phyloP scores from a whole-genome alignment of 2,797 vertebrate species.

The Anguilla anguilla region DNA sequence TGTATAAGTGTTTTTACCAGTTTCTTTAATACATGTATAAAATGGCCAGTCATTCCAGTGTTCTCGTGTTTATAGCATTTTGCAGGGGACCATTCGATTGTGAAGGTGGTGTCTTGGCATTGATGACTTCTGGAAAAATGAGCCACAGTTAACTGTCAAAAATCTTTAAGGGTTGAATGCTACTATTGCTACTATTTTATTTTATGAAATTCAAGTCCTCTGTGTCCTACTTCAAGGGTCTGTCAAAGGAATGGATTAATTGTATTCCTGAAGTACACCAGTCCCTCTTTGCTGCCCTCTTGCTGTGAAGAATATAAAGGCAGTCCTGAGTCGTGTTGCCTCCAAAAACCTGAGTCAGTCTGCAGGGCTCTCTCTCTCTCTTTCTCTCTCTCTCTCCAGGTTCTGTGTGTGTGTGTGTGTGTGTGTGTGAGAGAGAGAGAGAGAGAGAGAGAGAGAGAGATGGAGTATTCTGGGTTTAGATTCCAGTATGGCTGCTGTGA shows the following conservation, averaged over 20 bases:
- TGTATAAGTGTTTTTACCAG: constrained; percentile 8
- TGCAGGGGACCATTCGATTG: not conserved
- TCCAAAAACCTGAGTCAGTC: not conserved
- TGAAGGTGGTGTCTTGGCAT: not conserved
- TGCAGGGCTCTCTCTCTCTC: not conserved
- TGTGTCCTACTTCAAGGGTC: not conserved
- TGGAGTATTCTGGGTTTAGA: not conserved
- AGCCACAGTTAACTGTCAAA: constrained; percentile 18
- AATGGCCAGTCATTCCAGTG: not conserved
- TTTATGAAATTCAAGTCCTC: constrained; percentile 9
- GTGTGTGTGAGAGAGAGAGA: constrained; percentile 51
- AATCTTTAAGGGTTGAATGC: constrained; percentile 1
- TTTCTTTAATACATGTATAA: constrained; percentile 14
- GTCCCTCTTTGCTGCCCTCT: not conserved
- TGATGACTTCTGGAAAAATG: constrained; percentile 4
- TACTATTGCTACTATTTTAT: not conserved
- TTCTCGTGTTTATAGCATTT: not conserved
- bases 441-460: not conserved
- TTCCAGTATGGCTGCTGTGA: not conserved
- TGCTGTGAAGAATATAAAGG: not conserved
- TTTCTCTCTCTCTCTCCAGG: not conserved
- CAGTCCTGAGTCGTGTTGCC: not conserved
- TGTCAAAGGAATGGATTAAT: not conserved
- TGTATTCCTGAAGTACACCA: not conserved
- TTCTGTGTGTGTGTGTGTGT: not conserved